Evolutionary conservation across 2,113 vertebrate species (phyloP).

Genomic region (Menura novaehollandiae): DNA sequence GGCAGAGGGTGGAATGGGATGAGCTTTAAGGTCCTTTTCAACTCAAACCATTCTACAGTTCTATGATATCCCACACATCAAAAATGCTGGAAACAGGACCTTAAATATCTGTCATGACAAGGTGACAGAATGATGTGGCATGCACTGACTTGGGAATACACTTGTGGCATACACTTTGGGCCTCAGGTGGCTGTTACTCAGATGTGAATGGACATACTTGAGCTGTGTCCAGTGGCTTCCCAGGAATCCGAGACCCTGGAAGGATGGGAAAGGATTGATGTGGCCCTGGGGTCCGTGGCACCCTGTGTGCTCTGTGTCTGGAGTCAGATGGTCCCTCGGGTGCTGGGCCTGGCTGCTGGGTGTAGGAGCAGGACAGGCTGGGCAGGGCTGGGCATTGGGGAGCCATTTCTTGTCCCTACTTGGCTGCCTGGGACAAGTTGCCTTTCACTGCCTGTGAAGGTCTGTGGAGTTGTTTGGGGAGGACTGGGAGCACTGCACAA

Average conservation of each 20-base stretch:
- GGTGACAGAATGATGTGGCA: neutral
- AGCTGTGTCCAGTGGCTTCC: neutral
- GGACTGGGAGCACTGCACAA: neutral
- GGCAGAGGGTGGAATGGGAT: accelerated
- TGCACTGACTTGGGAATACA: no score
- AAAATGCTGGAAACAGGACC: neutral
- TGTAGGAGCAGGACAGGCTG: neutral
- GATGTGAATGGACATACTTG: neutral
- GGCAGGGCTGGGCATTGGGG: neutral
- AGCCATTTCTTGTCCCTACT: accelerated
- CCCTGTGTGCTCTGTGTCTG: neutral
- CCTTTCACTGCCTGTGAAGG: neutral
- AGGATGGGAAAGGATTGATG: neutral
- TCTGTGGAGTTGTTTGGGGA: neutral
- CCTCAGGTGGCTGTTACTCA: neutral
- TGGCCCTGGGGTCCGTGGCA: neutral
- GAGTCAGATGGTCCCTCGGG: neutral
- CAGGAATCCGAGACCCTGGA: neutral
- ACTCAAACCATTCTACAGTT: neutral
- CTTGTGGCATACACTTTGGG: no score
- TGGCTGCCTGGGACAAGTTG: neutral
- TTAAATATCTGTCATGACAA: neutral
- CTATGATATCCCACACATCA: neutral
- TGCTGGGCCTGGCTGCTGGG: neutral
- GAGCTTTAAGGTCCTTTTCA: neutral